Evolutionary conservation across 2,113 vertebrate genomes (phyloP), one percentile per base, ranked within the genome.

Genomic region (Tringa solitaria): DNA sequence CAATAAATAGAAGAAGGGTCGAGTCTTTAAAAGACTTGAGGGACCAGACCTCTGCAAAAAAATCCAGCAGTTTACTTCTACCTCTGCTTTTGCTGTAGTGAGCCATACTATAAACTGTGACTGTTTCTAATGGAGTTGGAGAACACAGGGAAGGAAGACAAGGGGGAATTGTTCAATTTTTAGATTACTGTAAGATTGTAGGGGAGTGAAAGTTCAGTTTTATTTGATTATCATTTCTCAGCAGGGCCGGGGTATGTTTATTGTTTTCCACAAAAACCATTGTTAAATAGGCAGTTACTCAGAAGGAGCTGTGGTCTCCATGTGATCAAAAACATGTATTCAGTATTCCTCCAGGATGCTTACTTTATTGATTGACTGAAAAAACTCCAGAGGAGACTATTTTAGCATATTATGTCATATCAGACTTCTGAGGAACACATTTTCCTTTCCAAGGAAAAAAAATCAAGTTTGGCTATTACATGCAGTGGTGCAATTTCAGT

Each of bases 311-410:
- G n/a, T 33, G 48, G 22, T 45, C 33, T 85, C 43, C 17, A 50
- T 4, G 5, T 37, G 27, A 72, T 90, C 69, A 84, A 87, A 91
- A 69, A 2, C 15, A 68, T 48, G 7, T 35, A 48, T 73, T 94
- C 68, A 70, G 0, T 92, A 67, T 93, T 87, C 30, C 35, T 78
- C 19, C 48, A 50, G 39, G 87, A 87, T 24, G 14, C 6, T 67
- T 93, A n/a, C 27, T 92, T 87, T 84, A 94, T n/a, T 87, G 69
- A 78, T 82, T 60, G 80, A 89, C 59, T 60, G 51, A 84, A 94
- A 88, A 90, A 90, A 60, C 18, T 86, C 50, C n/a, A 64, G 74
- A 84, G 65, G 73, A 93, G 70, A 45, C 56, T 79, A 11, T 77
- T 91, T 89, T 54, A 85, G 27, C 57, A 41, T 90, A 41, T 86